phyloP scores from a whole-genome alignment of 2,888 invertebrate species.

The Lasioglossum figueresi region DNA sequence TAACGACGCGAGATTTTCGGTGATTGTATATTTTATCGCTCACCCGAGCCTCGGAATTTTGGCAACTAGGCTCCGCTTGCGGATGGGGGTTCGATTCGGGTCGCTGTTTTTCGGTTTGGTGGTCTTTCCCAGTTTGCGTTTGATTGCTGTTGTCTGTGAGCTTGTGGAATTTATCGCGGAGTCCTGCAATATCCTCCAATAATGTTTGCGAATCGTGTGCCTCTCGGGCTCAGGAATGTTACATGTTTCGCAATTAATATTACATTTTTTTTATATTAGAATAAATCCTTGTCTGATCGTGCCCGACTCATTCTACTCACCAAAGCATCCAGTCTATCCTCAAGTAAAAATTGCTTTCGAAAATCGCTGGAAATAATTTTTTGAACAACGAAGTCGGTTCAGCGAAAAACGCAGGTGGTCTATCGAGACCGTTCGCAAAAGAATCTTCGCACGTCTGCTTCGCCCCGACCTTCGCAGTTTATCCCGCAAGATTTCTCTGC shows the following conservation, averaged over 20 bases:
- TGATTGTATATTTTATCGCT: neutral
- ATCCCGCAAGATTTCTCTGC: constrained; percentile 12
- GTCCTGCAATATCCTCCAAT: neutral
- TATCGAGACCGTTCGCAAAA: neutral
- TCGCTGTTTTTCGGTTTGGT: too few relatives aligned
- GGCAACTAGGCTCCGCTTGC: neutral
- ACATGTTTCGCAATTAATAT: too few relatives aligned
- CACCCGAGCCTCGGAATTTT: neutral
- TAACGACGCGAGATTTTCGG: neutral
- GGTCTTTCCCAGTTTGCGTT: neutral
- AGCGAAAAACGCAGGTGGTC: neutral
- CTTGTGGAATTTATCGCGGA: neutral
- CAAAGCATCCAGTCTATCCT: neutral
- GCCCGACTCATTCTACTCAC: neutral
- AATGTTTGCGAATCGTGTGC: too few relatives aligned
- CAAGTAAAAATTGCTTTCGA: neutral
- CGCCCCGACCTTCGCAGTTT: constrained; percentile 24
- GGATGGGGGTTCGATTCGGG: too few relatives aligned
- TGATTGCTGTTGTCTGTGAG: too few relatives aligned
- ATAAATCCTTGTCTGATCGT: neutral
- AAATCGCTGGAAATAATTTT: neutral
- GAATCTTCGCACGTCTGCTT: constrained; percentile 43
- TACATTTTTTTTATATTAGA: neutral
- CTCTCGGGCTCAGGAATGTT: too few relatives aligned
- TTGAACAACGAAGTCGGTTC: neutral